These are phyloP conservation scores for Bathynomus jamesi DNA, from an alignment of 1,140 invertebrate species.

Conservation along the genomic window DNA sequence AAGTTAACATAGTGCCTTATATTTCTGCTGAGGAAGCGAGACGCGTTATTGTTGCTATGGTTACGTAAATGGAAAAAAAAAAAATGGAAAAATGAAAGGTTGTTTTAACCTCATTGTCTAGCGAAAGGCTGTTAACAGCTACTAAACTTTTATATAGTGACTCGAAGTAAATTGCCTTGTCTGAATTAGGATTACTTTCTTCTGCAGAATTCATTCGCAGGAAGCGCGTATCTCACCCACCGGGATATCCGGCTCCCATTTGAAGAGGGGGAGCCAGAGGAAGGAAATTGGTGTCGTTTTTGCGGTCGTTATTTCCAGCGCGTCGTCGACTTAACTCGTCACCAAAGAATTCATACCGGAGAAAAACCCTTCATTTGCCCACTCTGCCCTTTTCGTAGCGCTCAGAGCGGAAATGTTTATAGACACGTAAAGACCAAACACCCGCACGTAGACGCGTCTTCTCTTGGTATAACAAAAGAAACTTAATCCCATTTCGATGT, in stretches of 20 bases:
- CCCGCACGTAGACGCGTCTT: conserved; percentile 46
- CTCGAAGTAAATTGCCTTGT: too few relatives aligned
- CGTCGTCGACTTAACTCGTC: conserved; percentile 45
- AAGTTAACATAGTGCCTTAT: too few relatives aligned
- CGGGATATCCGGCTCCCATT: background rate
- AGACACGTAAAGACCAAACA: conserved; percentile 52
- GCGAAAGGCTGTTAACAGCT: too few relatives aligned
- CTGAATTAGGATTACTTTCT: background rate
- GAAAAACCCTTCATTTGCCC: conserved; percentile 53
- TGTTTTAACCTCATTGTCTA: too few relatives aligned
- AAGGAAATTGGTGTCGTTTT: background rate
- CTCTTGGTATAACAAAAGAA: too few relatives aligned
- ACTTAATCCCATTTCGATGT: too few relatives aligned
- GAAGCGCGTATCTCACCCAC: background rate
- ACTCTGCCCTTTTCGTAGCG: conserved; percentile 51
- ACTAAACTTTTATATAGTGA: too few relatives aligned
- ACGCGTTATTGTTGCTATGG: too few relatives aligned
- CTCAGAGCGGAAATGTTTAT: conserved; percentile 49
- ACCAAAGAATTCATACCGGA: conserved; percentile 54
- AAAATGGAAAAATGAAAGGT: too few relatives aligned
- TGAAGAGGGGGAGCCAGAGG: background rate
- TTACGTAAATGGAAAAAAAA: too few relatives aligned
- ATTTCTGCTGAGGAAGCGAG: too few relatives aligned
- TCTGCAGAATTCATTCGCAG: background rate
- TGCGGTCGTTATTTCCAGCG: background rate